phyloP scores from a whole-genome alignment of 2,797 vertebrate species.

The Ctenochaetus hawaiiensis region DNA sequence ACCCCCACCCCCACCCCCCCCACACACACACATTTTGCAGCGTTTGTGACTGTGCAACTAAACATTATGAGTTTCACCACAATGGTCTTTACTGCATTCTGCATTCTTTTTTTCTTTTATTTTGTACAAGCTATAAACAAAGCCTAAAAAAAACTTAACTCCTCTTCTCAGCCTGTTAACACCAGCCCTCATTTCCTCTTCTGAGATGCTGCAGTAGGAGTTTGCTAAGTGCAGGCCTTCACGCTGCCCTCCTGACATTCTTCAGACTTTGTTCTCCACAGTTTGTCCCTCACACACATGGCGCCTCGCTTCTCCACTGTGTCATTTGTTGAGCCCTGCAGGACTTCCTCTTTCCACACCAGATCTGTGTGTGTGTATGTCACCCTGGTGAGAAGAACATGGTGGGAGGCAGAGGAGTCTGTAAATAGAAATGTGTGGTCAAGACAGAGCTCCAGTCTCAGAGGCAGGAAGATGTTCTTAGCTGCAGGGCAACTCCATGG shows the following conservation, averaged over 20 bases:
- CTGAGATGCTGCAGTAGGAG: constrained; percentile 50
- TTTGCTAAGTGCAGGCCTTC: constrained; percentile 40
- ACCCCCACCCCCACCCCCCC: too few relatives aligned
- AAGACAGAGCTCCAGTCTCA: constrained; percentile 36
- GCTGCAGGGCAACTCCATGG: constrained; percentile 56
- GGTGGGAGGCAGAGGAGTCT: constrained; percentile 65
- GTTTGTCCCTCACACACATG: constrained; percentile 40
- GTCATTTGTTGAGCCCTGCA: constrained; percentile 64
- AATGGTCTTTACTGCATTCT: constrained; percentile 48
- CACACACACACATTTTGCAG: constrained; percentile 13
- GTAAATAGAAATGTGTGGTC: constrained; percentile 74
- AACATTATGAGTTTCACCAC: constrained; percentile 28
- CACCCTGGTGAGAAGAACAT: constrained; percentile 64
- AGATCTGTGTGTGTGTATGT: constrained; percentile 55
- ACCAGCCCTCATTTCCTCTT: constrained; percentile 51
- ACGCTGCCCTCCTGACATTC: constrained; percentile 46
- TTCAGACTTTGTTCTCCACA: constrained; percentile 45
- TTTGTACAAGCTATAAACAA: constrained; percentile 19
- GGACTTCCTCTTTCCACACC: constrained; percentile 66
- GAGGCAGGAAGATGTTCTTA: constrained; percentile 50
- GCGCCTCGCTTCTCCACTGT: constrained; percentile 39
- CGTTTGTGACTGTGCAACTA: constrained; percentile 25
- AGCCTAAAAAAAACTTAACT: constrained; percentile 10
- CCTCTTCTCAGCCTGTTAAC: constrained; percentile 43
- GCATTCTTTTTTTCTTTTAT: constrained; percentile 37